Evolutionary conservation across 2,888 invertebrate species (phyloP), one percentile per base, ranked within the genome.

Genomic region (Epistrophe eligans): DNA sequence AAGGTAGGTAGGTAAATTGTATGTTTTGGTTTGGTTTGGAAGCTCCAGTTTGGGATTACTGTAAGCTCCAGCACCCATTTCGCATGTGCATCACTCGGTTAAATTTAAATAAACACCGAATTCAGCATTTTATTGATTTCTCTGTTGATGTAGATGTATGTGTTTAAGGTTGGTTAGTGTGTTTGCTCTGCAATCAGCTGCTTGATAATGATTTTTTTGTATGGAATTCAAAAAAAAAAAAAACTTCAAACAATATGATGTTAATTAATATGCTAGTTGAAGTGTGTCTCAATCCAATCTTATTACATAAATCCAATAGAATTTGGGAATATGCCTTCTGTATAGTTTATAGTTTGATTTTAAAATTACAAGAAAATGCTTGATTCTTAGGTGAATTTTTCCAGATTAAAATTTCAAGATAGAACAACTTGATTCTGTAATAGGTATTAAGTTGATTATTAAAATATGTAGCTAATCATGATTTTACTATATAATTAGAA

Each of bases 121-220:
- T 70, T 77, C 74, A 55, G 76, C 80, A 24, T 72, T 76, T 83
- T 87, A 85, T 85, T 85, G 85, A 85, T 85, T 85, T 85, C 43
- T 85, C 38, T 57, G 62, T 70, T 81, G 52, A 40, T 77, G 57
- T 38, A 1, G 19, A 17, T 66, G 66, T 50, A 15, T 66, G 50
- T 48, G 60, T n/a, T 24, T 13, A 32, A 32, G 43, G 40, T 66
- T 45, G 10, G 28, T 24, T 60, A 24, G 40, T 62, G 40, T 40
- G 40, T 55, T 55, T 55, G 38, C 24, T 24, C 15, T 55, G 55
- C 76, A 84, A 72, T 79, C 84, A 84, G 74, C 84, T 84, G 84
- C 74, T 84, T 66, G 32, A 66, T 45, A 70, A 62, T 60, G 60
- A 60, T 60, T 60, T 38, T 58, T 57, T 74, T n/a, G n/a, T 73